Base-by-base conservation (phyloP, 2,797 vertebrate genomes). In the Centropyge bicolor region DNA sequence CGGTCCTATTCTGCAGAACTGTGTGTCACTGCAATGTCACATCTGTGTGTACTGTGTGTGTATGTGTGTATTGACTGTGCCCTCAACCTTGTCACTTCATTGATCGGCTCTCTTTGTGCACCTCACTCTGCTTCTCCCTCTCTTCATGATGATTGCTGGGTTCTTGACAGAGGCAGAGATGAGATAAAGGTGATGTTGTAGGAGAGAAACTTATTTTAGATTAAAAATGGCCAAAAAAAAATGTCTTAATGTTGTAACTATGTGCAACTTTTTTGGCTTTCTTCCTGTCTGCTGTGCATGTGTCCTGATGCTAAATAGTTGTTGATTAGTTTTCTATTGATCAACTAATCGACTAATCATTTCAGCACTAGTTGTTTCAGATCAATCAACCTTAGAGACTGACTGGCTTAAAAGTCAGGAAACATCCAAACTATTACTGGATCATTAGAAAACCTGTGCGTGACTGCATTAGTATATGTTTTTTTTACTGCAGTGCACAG, bases 21-120 rank as follows among this genome's bases (percentile, higher is more conserved):
- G 70, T 68, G 79, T 81, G 82, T 87, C 78, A 82, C 76, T 66
- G 65, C 85, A 85, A 68, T 83, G 74, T 85, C 86, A 85, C 68
- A 52, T 81, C 49, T 76, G 62, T 79, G 81, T 79, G 24, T 49
- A 20, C 65, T 22, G 59, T 49, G 56, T 51, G 27, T 46, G 52
- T 70, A 55, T 61, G 61, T 54, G 43, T 66, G 24, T 46, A 6
- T 71, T 69, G 61, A 69, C 61, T 70, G 36, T 5, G 22, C 38
- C 56, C n/a, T 52, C 72, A 70, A 52, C 77, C 71, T 65, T 81
- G 68, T 78, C 75, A 65, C 68, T 74, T 35, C 65, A 79, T 27
- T 76, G 77, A 86, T 88, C 75, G 65, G 55, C 75, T 66, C 52
- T 77, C 38, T 38, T 52, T 74, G 68, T 46, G 61, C 68, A 35